These are phyloP conservation scores for Podotricha telesiphe DNA, from an alignment of 2,888 invertebrate genomes.

Conservation along the genomic window DNA sequence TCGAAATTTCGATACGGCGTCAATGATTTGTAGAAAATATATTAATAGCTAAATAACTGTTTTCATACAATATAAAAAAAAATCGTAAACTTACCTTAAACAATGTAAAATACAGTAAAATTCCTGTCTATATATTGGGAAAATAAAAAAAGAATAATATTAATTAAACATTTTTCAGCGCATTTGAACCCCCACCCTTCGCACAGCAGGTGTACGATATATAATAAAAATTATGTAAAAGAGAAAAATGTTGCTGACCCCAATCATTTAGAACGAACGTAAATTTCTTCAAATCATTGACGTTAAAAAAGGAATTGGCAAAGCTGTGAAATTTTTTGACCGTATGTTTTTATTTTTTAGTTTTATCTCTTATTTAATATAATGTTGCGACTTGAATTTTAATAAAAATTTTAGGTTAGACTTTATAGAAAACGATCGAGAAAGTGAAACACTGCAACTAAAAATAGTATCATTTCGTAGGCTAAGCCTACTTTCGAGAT, in stretches of 20 bases:
- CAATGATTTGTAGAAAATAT: neutral
- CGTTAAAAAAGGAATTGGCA: slow-evolving; percentile 56
- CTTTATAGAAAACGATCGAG: neutral
- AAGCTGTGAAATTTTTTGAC: slow-evolving; percentile 61
- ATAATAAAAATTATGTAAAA: too few species aligned
- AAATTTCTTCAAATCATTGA: slow-evolving; percentile 1
- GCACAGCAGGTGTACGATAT: too few species aligned
- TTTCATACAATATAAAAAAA: too few species aligned
- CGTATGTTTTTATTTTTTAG: slow-evolving; percentile 61
- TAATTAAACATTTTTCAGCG: too few species aligned
- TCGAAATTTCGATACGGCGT: neutral
- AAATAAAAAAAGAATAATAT: too few species aligned
- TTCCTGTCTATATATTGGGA: too few species aligned
- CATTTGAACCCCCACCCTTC: too few species aligned
- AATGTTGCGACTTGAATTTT: slow-evolving; percentile 67
- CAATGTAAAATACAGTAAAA: too few species aligned
- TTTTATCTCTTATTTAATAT: slow-evolving; percentile 70
- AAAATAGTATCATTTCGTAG: slow-evolving; percentile 59
- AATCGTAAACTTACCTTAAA: too few species aligned
- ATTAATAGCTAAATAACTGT: neutral
- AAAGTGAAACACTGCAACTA: slow-evolving; percentile 63
- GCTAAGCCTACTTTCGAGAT: slow-evolving; percentile 80
- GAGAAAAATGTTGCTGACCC: too few species aligned
- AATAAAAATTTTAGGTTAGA: slow-evolving; percentile 41
- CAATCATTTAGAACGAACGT: too few species aligned